These are phyloP conservation scores for Quadroppia sp. DNA, from an alignment of 2,888 invertebrate genomes.

Conservation along the genomic window DNA sequence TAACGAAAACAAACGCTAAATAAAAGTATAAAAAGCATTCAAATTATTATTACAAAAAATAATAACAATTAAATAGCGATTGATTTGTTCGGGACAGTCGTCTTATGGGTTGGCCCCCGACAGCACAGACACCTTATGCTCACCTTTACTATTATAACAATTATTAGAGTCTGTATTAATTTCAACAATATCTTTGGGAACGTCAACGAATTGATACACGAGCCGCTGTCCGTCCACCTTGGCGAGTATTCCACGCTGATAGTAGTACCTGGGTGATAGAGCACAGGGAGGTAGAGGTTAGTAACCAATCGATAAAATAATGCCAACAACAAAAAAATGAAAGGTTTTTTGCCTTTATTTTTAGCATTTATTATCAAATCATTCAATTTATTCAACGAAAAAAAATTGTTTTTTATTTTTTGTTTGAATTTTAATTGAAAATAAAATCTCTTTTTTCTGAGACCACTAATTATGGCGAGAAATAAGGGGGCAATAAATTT, in stretches of 20 bases:
- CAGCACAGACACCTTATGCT: no score
- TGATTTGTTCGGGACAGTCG: no score
- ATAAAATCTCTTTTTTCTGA: no score
- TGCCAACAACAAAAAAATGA: no score
- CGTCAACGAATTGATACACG: conserved; percentile 99
- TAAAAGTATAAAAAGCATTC: not conserved
- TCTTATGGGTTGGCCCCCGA: no score
- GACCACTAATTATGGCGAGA: no score
- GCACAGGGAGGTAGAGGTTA: not conserved
- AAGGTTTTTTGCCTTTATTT: not conserved
- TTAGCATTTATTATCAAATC: not conserved
- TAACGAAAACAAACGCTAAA: not conserved
- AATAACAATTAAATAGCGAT: not conserved
- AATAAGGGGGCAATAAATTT: no score
- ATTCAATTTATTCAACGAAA: no score
- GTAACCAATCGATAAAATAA: not conserved
- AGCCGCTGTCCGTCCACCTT: conserved; percentile 98
- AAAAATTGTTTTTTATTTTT: not conserved
- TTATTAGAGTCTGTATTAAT: conserved; percentile 56
- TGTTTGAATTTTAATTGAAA: no score
- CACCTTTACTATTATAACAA: conserved; percentile 30
- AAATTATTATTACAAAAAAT: not conserved
- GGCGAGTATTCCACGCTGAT: conserved; percentile 96
- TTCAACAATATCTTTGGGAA: conserved; percentile 96
- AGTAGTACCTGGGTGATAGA: conserved; percentile 70